Base-by-base conservation (phyloP, 1,140 invertebrate genomes). In the Drosophila nigromelanica region DNA sequence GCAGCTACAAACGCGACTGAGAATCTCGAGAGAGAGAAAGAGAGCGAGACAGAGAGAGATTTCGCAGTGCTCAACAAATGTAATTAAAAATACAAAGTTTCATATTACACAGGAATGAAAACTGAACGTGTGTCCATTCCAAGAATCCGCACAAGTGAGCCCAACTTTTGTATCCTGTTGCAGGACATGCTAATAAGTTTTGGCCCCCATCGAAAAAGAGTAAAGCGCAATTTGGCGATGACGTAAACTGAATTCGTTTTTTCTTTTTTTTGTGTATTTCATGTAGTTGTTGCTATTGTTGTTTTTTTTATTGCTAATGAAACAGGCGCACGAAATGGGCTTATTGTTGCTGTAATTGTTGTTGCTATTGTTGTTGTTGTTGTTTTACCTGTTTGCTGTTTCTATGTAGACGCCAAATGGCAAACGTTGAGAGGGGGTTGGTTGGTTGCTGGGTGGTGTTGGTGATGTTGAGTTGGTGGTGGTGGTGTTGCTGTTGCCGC, bases 131-230 rank as follows among this genome's bases (percentile, higher is more conserved):
- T 62, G 78, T 80, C 73, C 76, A 74, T 43, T 48, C 21, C 48
- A 55, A 60, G 82, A 87, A 87, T 80, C 82, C 82, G 47, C 56
- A 86, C 83, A 87, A 87, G 81, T 86, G 71, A 56, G 70, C 51
- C 54, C 8, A 45, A 64, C 68, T 58, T 77, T 66, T 78, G 77
- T 89, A 89, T 87, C 83, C 82, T 79, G 82, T 87, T 82, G 82
- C 83, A 80, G 82, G 83, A 89, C 81, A 89, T 89, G 83, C 83
- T 89, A 89, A 89, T 83, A 87, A 89, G 83, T 87, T 81, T 70
- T 76, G 56, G 64, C 68, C 73, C 63, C 69, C 27, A 39, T 12
- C 5, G 4, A 72, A 79, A 85, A 83, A 64, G 75, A 77, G 71
- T 77, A 70, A 72, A 87, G 75, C 74, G 71, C 83, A 87, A 87